A percentile compares a stretch with the other conserved stretches of the same genome.
Evolutionary conservation across 2,888 invertebrate genomes (phyloP).

Genomic region (Rambutsinella grinnellia): DNA sequence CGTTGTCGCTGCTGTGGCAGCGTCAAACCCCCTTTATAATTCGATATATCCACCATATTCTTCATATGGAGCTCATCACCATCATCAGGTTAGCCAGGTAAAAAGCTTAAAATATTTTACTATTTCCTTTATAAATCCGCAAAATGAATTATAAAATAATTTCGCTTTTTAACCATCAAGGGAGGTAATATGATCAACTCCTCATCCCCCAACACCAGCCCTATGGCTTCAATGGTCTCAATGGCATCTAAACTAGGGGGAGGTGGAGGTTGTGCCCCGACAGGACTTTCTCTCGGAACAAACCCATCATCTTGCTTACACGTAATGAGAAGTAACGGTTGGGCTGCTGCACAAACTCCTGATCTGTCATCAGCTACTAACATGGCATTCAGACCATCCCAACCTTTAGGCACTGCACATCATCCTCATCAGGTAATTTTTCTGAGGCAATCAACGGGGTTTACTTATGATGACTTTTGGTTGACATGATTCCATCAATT

Average conservation of each 20-base stretch:
- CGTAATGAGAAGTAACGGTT: slow-evolving; percentile 64
- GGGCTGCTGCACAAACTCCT: slow-evolving; percentile 51
- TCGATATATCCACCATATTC: slow-evolving; percentile 63
- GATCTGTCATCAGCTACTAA: slow-evolving; percentile 57
- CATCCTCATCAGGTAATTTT: slow-evolving; percentile 56
- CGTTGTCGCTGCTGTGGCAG: slow-evolving; percentile 51
- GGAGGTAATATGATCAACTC: slow-evolving; percentile 49
- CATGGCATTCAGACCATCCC: slow-evolving; percentile 61
- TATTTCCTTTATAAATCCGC: not conserved
- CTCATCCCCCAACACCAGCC: slow-evolving; percentile 55
- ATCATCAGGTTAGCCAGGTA: slow-evolving; percentile 52
- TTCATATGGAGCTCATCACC: slow-evolving; percentile 59
- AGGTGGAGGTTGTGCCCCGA: slow-evolving; percentile 31
- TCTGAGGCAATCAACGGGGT: slow-evolving; percentile 8
- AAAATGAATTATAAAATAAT: not conserved
- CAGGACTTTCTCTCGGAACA: slow-evolving; percentile 54
- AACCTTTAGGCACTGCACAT: slow-evolving; percentile 48
- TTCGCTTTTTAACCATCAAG: not conserved
- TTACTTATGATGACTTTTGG: not conserved
- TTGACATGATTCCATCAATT: slow-evolving; percentile 21
- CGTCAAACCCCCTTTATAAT: slow-evolving; percentile 61
- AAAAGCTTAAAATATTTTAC: not conserved
- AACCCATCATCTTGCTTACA: slow-evolving; percentile 59
- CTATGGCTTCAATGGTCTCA: slow-evolving; percentile 65
- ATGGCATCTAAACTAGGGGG: slow-evolving; percentile 64